phyloP scores from a whole-genome alignment of 2,888 invertebrate species.

The Sminthurides aquaticus region DNA sequence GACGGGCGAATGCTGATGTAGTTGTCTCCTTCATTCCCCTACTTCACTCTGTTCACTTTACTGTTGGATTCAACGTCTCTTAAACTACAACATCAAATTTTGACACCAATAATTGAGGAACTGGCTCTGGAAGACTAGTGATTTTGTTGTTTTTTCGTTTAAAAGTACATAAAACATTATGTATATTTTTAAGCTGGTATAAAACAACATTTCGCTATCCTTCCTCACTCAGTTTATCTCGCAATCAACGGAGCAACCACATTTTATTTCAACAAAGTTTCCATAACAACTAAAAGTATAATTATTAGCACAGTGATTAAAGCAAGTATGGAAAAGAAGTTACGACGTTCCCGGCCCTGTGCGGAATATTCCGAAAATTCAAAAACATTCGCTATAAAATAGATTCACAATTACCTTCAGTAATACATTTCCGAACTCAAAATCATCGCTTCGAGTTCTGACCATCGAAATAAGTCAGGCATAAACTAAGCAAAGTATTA shows the following conservation, averaged over 20 bases:
- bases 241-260: constrained; percentile 14
- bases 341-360: constrained; percentile 37
- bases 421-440: too few species aligned
- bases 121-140: constrained; percentile 26
- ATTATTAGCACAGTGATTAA: constrained; percentile 32
- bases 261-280: constrained; percentile 25
- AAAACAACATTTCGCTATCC: constrained; percentile 25
- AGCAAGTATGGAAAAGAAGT: constrained; percentile 37
- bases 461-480: not conserved
- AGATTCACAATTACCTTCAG: not conserved
- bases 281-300: constrained; percentile 31
- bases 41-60: not conserved
- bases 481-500: not conserved
- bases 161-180: constrained; percentile 9
- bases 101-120: constrained; percentile 15
- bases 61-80: not conserved
- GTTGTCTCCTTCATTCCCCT: not conserved
- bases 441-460: too few species aligned
- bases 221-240: constrained; percentile 25
- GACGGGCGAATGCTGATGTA: not conserved
- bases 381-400: not conserved
- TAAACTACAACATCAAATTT: not conserved
- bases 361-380: not conserved
- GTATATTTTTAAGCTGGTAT: constrained; percentile 16
- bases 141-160: constrained; percentile 24